Evolutionary conservation across 2,797 vertebrate genomes (phyloP).

Genomic region (Chelon auratus): DNA sequence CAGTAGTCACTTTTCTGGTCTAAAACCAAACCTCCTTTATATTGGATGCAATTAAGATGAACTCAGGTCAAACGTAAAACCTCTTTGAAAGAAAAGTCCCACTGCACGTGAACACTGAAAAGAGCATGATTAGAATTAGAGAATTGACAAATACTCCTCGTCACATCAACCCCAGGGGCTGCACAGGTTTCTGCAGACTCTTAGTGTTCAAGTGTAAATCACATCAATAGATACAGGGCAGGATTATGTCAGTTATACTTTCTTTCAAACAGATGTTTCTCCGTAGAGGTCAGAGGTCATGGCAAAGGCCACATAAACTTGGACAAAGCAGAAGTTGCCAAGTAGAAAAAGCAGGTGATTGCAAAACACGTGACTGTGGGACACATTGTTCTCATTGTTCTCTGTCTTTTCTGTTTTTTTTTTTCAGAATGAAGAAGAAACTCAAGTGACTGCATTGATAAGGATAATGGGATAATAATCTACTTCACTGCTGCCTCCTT

Average conservation of each 20-base stretch:
- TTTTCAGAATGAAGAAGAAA: constrained; percentile 64
- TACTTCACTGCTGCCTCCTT: background rate
- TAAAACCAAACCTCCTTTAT: constrained; percentile 47
- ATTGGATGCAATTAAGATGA: constrained; percentile 50
- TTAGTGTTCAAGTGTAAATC: constrained; percentile 64
- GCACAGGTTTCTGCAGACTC: constrained; percentile 17
- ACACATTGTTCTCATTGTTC: constrained; percentile 41
- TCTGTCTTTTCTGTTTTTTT: constrained; percentile 30
- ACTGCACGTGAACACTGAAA: constrained; percentile 10
- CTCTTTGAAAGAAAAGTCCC: constrained; percentile 6
- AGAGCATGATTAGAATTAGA: background rate
- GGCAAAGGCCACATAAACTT: constrained; percentile 71
- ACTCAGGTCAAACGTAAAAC: constrained; percentile 42
- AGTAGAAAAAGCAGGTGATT: constrained; percentile 68
- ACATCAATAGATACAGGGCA: constrained; percentile 53
- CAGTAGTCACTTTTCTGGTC: constrained; percentile 49
- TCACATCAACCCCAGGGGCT: constrained; percentile 20
- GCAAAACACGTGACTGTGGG: constrained; percentile 46
- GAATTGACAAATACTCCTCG: constrained; percentile 14
- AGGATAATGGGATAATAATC: background rate
- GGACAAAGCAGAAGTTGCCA: constrained; percentile 70
- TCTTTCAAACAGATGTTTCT: constrained; percentile 80
- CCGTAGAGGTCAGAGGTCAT: constrained; percentile 62
- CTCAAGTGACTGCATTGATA: background rate
- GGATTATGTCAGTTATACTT: constrained; percentile 68